phyloP scores from a whole-genome alignment of 2,888 invertebrate genomes.

The Eilema sororculum region DNA sequence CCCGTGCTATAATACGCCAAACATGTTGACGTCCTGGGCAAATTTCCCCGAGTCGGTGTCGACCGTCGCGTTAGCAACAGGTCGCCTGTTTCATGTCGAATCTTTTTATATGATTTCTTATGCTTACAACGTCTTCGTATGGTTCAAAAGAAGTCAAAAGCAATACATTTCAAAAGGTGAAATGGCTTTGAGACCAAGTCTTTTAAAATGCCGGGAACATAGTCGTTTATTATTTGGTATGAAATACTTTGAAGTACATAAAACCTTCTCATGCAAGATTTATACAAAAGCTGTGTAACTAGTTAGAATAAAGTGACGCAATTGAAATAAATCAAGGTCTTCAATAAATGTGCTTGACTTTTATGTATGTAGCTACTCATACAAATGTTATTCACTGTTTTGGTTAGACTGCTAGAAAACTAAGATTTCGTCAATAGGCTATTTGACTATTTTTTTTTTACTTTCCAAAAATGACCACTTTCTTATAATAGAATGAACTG shows the following conservation, averaged over 20 bases:
- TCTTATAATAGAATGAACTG: too few relatives aligned
- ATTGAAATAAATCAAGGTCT: background rate
- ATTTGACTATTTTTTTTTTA: too few relatives aligned
- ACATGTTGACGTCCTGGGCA: slow-evolving; percentile 60
- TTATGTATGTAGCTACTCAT: background rate
- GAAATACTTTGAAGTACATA: slow-evolving; percentile 4
- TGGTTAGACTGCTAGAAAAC: background rate
- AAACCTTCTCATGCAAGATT: background rate
- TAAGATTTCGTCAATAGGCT: background rate
- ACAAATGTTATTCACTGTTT: too few relatives aligned
- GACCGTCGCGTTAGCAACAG: slow-evolving; percentile 76
- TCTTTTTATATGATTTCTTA: slow-evolving; percentile 69
- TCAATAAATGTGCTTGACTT: background rate
- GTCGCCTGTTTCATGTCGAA: slow-evolving; percentile 64
- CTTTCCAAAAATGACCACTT: too few relatives aligned
- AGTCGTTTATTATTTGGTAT: slow-evolving; percentile 38
- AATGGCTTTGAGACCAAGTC: slow-evolving; percentile 58
- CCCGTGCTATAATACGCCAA: slow-evolving; percentile 66
- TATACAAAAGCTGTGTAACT: background rate
- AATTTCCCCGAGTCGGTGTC: slow-evolving; percentile 57
- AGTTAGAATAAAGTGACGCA: background rate
- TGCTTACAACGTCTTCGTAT: slow-evolving; percentile 55
- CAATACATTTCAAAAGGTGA: slow-evolving; percentile 61
- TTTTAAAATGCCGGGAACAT: slow-evolving; percentile 53
- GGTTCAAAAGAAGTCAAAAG: slow-evolving; percentile 62